Evolutionary conservation across 2,113 vertebrate species (phyloP), one percentile per base, ranked within the genome.

Genomic region (Semicossyphus pulcher): DNA sequence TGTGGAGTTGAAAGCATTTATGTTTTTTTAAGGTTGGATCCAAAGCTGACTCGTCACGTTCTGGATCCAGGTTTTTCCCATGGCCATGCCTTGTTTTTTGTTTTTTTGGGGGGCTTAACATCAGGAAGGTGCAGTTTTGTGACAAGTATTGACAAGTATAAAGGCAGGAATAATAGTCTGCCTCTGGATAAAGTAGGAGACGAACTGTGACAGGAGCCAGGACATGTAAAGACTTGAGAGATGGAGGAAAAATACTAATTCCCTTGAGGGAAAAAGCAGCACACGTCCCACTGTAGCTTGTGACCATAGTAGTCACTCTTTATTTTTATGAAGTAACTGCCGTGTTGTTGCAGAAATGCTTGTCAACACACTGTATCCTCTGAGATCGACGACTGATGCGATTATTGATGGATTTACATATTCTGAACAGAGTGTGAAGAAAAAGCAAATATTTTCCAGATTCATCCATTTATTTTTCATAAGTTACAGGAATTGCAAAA

Each of bases 401-500:
- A 44, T 51, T 53, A 52, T 8, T 52, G 16, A 10, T 12, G 29
- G 2, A 31, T 52, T 14, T 34, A 18, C n/a, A 9, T n/a, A 10
- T 37, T 62, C n/a, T 65, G 8, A 47, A n/a, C 53, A 37, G 0
- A n/a, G 4, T 18, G 11, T 0, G 18, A 18, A 20, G 1, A 7
- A 34, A 60, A 74, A 48, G 7, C 9, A 52, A 3, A 3, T 20
- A 21, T 18, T 53, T 63, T 72, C 3, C 4, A 60, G 16, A 48
- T 68, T 41, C 10, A 32, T 54, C 3, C 15, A 16, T 89, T 88
- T 91, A 87, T 86, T 88, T 57, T 39, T 54, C 11, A 72, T 70
- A 86, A 88, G 23, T 84, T 74, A 81, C 18, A 72, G 45, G 67
- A 76, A 80, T 83, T 44, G 63, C 51, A 83, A 81, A 81, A 84